Evolutionary conservation across 2,888 invertebrate species (phyloP), one percentile per base, ranked within the genome.

Genomic region (Nineta flava): DNA sequence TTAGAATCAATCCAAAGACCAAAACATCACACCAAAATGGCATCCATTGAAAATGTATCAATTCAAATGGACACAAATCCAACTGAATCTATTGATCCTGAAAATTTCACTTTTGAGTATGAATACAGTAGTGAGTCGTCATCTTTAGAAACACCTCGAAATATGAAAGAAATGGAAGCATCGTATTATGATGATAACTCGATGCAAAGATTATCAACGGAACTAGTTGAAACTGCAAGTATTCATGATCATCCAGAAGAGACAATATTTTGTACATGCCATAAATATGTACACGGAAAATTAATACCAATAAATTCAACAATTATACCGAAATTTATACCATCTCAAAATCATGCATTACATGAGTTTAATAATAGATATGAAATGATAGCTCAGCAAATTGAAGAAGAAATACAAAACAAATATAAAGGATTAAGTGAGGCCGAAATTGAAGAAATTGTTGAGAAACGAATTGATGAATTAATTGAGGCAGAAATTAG

Each of bases 191-290:
- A 38, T 10, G 38, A 38, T 38, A 12, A 38, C 6, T 38, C 38
- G 12, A 5, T 38, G 38, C n/a, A 38, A 38, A 7, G n/a, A n/a
- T n/a, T 13, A 38, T 38, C 38, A 38, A 38, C n/a, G 4, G 38
- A 38, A 38, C 9, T 12, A 15, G 7, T 38, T 38, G 38, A 38
- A 38, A 12, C 38, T 10, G 6, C 7, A 2, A n/a, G 7, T 7
- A n/a, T n/a, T 7, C 15, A 38, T 15, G 12, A n/a, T 1, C 9
- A 7, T 13, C 26, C 31, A 26, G 13, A 13, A 12, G 47, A 17
- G 12, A 10, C 38, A 16, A 35, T 47, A 47, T 47, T 47, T 47
- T 47, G 47, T 17, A 47, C 47, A 9, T 47, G 47, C 9, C 47
- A 47, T 15, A 47, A 47, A 38, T 47, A 32, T 34, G 15, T 17